Evolutionary conservation across 2,797 vertebrate genomes (phyloP).

Genomic region (Pseudopleuronectes americanus): DNA sequence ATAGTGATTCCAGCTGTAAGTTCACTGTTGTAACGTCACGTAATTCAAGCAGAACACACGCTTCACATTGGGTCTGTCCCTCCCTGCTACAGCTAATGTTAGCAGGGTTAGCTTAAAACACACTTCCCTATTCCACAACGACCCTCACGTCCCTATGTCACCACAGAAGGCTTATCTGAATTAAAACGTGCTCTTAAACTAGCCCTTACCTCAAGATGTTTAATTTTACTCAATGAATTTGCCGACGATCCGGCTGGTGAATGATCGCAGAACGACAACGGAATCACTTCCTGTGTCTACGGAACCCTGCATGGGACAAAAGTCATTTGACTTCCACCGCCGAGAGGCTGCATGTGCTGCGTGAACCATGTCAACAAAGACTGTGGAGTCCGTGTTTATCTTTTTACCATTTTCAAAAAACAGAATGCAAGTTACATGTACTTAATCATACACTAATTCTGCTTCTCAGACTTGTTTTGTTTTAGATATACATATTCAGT

Average conservation of each 20-base stretch:
- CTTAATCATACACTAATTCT: too few species aligned
- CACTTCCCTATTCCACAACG: neutral
- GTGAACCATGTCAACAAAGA: neutral
- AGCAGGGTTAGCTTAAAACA: conserved; percentile 32
- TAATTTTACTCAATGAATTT: neutral
- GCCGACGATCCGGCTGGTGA: neutral
- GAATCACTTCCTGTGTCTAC: conserved; percentile 57
- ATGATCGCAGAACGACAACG: neutral
- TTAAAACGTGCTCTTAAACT: rapidly evolving
- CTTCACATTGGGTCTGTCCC: conserved; percentile 10
- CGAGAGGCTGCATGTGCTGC: conserved; percentile 1
- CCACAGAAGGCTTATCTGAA: rapidly evolving
- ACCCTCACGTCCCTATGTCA: too few species aligned
- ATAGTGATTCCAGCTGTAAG: neutral
- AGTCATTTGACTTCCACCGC: rapidly evolving
- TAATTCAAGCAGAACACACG: neutral
- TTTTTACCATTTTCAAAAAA: too few species aligned
- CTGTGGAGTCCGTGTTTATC: neutral
- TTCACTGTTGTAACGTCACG: neutral
- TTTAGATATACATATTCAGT: too few species aligned
- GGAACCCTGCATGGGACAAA: conserved; percentile 51
- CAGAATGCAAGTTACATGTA: too few species aligned
- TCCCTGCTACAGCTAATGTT: conserved; percentile 46
- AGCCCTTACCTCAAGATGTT: conserved; percentile 45
- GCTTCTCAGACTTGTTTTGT: too few species aligned